Percentiles rank a stretch among this genome's conserved stretches.
These are phyloP conservation scores for Cheilosia pagana DNA, from an alignment of 2,888 invertebrate species.

Conservation along the genomic window DNA sequence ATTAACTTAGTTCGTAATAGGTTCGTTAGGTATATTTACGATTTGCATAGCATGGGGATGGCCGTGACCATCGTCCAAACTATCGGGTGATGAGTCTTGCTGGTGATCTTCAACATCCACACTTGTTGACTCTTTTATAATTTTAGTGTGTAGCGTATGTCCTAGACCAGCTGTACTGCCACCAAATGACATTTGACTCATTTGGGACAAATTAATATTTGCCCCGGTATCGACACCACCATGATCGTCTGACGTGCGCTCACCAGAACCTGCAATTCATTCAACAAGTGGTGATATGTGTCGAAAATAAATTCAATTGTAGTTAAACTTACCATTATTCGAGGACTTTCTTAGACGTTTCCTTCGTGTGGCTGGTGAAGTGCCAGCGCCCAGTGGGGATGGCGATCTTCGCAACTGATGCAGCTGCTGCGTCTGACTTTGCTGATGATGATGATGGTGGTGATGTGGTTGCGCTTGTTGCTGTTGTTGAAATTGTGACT, in stretches of 20 bases:
- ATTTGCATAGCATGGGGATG: constrained; percentile 84
- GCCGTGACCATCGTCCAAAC: constrained; percentile 84
- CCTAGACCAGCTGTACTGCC: constrained; percentile 82
- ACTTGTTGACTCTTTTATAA: constrained; percentile 83
- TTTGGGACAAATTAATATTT: constrained; percentile 84
- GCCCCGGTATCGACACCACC: constrained; percentile 81
- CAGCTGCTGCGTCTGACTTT: constrained; percentile 85
- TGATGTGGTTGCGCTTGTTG: constrained; percentile 86
- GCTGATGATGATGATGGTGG: constrained; percentile 87
- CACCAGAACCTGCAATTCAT: constrained; percentile 83
- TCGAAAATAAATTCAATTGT: not conserved
- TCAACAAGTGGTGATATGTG: constrained; percentile 46
- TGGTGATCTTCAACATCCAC: constrained; percentile 84
- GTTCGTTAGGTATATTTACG: constrained; percentile 64
- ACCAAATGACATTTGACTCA: constrained; percentile 84
- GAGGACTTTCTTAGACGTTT: constrained; percentile 87
- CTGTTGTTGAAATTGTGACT: constrained; percentile 85
- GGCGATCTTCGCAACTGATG: constrained; percentile 85
- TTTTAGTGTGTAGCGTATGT: constrained; percentile 82
- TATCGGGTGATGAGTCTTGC: constrained; percentile 85
- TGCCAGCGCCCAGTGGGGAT: constrained; percentile 85
- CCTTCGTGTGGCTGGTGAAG: constrained; percentile 87
- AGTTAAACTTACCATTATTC: constrained; percentile 84
- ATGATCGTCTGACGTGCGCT: constrained; percentile 84
- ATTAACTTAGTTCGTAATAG: constrained; percentile 13